Conservation (phyloP, 2,888 invertebrate species). For the Aspidiotus rigidus region DNA sequence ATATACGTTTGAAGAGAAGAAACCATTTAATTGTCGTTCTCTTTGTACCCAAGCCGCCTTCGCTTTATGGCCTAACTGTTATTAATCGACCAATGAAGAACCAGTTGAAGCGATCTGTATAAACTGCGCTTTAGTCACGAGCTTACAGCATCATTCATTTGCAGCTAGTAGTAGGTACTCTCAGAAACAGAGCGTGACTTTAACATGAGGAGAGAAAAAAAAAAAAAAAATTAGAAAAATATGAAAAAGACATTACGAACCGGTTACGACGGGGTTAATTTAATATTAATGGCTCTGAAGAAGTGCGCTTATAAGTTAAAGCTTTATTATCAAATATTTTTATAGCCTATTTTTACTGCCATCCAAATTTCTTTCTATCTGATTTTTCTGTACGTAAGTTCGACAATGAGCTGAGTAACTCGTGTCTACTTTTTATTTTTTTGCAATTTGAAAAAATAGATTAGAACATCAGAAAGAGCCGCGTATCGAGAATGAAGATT, state of each 20-base stretch:
- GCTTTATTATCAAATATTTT: slow-evolving; percentile 8
- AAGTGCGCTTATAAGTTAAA: background rate
- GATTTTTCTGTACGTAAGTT: no score
- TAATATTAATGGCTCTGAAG: slow-evolving; percentile 11
- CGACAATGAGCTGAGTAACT: no score
- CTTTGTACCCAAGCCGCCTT: slow-evolving; percentile 25
- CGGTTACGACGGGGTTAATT: slow-evolving; percentile 8
- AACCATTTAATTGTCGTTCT: slow-evolving; percentile 26
- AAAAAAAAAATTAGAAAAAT: slow-evolving; percentile 14
- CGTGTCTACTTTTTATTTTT: no score
- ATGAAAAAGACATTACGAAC: slow-evolving; percentile 25
- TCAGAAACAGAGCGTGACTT: slow-evolving; percentile 26
- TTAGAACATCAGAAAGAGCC: no score
- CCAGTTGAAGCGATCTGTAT: slow-evolving; percentile 30
- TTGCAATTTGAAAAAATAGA: no score
- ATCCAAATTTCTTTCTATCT: background rate
- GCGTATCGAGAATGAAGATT: no score
- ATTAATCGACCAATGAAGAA: slow-evolving; percentile 32
- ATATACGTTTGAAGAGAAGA: background rate
- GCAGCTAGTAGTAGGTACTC: slow-evolving; percentile 9
- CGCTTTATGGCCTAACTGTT: slow-evolving; percentile 27
- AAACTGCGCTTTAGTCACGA: slow-evolving; percentile 28
- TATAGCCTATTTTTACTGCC: slow-evolving; percentile 2
- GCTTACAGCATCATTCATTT: slow-evolving; percentile 15
- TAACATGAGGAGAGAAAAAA: background rate